A percentile compares a stretch with the other conserved stretches of the same genome.
Evolutionary conservation across 2,797 vertebrate species (phyloP).

Genomic region (Xiphorhynchus erythropygius): DNA sequence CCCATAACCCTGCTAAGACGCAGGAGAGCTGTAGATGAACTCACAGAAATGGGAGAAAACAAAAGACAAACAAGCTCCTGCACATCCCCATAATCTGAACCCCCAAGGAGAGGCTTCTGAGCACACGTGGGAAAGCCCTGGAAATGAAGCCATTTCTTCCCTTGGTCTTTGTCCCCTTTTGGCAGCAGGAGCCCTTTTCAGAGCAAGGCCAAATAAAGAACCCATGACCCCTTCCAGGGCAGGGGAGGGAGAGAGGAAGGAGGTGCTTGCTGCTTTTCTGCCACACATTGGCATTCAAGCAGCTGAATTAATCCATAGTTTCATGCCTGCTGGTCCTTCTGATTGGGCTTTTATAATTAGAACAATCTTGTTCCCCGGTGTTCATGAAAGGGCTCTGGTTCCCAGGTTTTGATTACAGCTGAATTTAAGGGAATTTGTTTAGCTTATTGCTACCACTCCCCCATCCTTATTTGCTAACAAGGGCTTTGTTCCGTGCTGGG

Average conservation of each 20-base stretch:
- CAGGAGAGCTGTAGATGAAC: not conserved
- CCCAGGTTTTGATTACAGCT: not conserved
- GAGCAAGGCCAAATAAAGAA: not conserved
- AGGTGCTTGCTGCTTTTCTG: not conserved
- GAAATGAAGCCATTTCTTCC: not conserved
- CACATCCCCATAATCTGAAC: not conserved
- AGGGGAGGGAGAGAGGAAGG: not conserved
- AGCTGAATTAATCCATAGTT: constrained; percentile 19
- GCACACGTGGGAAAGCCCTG: not conserved
- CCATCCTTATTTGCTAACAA: not conserved
- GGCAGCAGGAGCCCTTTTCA: not conserved
- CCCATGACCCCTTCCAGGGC: not conserved
- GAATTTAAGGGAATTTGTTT: constrained; percentile 40
- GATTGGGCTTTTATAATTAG: constrained; percentile 45
- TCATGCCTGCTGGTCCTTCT: constrained; percentile 7
- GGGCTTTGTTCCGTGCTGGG: not conserved
- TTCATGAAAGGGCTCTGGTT: not conserved
- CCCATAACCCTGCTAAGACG: not conserved
- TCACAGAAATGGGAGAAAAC: not conserved
- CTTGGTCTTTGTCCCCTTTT: not conserved
- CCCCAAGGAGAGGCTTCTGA: not conserved
- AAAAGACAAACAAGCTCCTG: not conserved
- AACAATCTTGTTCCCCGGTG: not conserved
- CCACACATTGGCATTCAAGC: not conserved
- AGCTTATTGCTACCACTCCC: constrained; percentile 4